phyloP scores from a whole-genome alignment of 2,113 vertebrate genomes.

The Eulemur macaco region DNA sequence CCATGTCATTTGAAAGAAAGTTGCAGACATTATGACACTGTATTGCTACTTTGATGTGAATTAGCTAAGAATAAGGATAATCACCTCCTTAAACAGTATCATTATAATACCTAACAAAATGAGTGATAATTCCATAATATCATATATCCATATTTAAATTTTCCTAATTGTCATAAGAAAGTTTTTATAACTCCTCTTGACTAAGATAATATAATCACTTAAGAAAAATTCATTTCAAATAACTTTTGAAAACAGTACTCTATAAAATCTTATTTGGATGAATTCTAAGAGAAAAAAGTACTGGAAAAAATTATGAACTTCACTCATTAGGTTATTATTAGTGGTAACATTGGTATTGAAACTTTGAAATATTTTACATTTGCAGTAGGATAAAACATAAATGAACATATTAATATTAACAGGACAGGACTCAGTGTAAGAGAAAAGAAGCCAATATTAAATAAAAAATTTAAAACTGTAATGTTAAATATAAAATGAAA shows the following conservation, averaged over 20 bases:
- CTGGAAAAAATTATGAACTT: neutral
- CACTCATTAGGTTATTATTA: neutral
- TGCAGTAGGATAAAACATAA: neutral
- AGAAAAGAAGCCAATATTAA: neutral
- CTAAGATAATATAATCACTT: neutral
- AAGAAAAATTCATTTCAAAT: neutral
- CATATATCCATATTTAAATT: neutral
- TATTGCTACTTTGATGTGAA: neutral
- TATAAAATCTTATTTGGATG: neutral
- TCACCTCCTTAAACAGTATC: neutral
- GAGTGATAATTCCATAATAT: neutral
- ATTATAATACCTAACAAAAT: conserved; percentile 20
- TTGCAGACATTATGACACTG: neutral
- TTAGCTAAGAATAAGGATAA: neutral
- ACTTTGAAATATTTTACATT: neutral
- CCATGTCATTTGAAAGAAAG: neutral
- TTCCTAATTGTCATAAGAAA: neutral
- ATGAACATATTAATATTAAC: neutral
- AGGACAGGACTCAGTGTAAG: neutral
- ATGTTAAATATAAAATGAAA: conserved; percentile 25
- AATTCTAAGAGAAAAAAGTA: neutral
- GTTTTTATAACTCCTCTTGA: neutral
- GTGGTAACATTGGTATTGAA: neutral
- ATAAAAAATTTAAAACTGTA: neutral
- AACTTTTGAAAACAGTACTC: neutral